These are phyloP conservation scores for Athalia circularis DNA, from an alignment of 2,888 invertebrate species.

Conservation along the genomic window DNA sequence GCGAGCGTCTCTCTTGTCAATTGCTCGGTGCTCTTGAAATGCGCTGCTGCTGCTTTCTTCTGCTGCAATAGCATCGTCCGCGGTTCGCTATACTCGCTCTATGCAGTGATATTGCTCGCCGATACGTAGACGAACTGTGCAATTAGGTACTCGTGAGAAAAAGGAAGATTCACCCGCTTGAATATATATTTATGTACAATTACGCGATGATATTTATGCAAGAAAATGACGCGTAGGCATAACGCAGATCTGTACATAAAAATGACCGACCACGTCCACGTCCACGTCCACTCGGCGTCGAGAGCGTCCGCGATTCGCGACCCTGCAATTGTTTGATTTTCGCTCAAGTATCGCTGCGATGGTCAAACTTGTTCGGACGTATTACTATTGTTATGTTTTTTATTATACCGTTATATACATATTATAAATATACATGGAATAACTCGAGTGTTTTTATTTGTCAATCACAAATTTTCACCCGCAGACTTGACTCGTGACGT, in stretches of 20 bases:
- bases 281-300: too few species aligned
- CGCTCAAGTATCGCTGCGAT: not conserved
- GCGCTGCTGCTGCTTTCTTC: slow-evolving; percentile 28
- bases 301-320: not conserved
- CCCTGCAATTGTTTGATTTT: slow-evolving; percentile 25
- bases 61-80: slow-evolving; percentile 28
- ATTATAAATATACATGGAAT: too few species aligned
- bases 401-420: too few species aligned
- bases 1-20: slow-evolving; percentile 54
- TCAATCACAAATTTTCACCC: too few species aligned
- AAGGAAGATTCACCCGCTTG: not conserved
- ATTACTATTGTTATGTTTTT: not conserved
- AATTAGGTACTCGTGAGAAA: too few species aligned
- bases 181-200: not conserved
- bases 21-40: slow-evolving; percentile 40
- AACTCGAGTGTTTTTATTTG: too few species aligned
- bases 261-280: too few species aligned
- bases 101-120: not conserved
- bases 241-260: too few species aligned
- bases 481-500: too few species aligned
- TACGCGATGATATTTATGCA: not conserved
- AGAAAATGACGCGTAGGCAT: not conserved
- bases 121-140: too few species aligned
- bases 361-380: not conserved
- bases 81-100: not conserved